These are phyloP conservation scores for Rapana venosa DNA, from an alignment of 2,888 invertebrate species.

Conservation along the genomic window DNA sequence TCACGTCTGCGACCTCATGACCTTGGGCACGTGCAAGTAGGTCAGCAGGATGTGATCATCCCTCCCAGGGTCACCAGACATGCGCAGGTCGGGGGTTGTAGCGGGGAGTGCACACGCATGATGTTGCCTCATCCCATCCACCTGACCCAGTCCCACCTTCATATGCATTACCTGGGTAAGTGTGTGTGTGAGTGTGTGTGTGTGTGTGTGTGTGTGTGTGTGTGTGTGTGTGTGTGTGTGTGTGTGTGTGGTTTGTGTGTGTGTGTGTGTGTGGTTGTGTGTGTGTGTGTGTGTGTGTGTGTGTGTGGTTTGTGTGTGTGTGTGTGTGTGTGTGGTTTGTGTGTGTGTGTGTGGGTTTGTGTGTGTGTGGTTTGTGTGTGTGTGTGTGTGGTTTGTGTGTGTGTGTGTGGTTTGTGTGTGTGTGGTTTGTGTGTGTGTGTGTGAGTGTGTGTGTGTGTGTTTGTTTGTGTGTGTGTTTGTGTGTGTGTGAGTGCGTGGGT, in stretches of 20 bases:
- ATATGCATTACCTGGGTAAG: slow-evolving; percentile 61
- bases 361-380: no score
- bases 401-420: no score
- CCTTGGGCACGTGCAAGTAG: slow-evolving; percentile 69
- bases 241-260: neutral
- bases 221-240: neutral
- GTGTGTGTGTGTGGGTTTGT: no score
- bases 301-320: neutral
- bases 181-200: neutral
- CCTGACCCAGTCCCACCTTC: slow-evolving; percentile 64
- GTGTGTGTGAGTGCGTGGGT: neutral
- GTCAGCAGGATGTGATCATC: slow-evolving; percentile 68
- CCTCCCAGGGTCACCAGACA: slow-evolving; percentile 51
- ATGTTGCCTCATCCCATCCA: slow-evolving; percentile 62
- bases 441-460: no score
- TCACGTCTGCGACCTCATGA: slow-evolving; percentile 57
- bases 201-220: neutral
- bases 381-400: no score
- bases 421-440: no score
- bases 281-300: neutral
- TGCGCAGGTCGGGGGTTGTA: slow-evolving; percentile 60
- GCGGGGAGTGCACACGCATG: slow-evolving; percentile 59
- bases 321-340: neutral
- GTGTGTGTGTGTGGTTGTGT: no score
- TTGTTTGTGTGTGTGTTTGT: neutral